Conservation (phyloP, 2,797 vertebrate genomes). For the Nothura maculosa region DNA sequence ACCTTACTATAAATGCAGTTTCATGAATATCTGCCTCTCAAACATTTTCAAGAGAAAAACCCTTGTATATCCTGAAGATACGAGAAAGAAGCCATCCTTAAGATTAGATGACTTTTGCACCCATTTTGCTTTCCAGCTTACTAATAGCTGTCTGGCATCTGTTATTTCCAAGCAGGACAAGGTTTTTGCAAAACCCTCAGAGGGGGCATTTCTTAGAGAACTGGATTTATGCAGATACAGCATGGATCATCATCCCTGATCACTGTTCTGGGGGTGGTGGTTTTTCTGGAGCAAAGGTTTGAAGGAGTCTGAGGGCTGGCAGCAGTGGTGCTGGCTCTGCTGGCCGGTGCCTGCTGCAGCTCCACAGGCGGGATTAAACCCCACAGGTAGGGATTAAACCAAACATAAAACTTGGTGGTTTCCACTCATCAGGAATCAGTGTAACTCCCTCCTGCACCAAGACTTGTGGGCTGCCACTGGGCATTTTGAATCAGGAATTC, state of each 20-base stretch:
- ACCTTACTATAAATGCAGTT: background rate
- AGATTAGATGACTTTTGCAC: background rate
- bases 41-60: slow-evolving; percentile 1
- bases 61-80: background rate
- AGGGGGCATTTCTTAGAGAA: background rate
- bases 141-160: background rate
- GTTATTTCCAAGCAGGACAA: background rate
- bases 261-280: fast-evolving
- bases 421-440: background rate
- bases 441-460: background rate
- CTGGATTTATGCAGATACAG: background rate
- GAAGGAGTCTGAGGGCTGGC: background rate
- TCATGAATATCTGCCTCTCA: background rate
- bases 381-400: background rate
- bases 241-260: background rate
- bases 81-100: background rate
- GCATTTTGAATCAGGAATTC: background rate
- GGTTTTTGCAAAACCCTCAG: background rate
- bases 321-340: background rate
- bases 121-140: background rate
- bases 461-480: background rate
- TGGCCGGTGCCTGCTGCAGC: background rate
- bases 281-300: background rate
- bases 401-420: background rate
- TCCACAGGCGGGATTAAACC: background rate